phyloP scores from a whole-genome alignment of 2,888 invertebrate species.

The Eilema sororculum region DNA sequence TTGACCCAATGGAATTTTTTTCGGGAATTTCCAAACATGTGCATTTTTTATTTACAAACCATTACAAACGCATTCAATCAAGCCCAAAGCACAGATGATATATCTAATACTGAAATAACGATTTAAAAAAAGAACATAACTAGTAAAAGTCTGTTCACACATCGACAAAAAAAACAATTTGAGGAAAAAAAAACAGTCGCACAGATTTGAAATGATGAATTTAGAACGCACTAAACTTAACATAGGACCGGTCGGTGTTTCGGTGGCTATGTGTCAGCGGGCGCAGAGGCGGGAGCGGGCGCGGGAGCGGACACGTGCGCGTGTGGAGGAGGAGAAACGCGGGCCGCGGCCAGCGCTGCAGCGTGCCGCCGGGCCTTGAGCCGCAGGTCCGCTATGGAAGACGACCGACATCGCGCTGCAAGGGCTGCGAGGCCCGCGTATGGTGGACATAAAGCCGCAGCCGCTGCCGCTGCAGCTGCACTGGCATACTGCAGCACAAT shows the following conservation, averaged over 20 bases:
- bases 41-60: neutral
- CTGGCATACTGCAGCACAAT: constrained; percentile 72
- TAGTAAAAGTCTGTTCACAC: neutral
- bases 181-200: neutral
- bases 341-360: constrained; percentile 92
- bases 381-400: constrained; percentile 97
- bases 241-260: constrained; percentile 16
- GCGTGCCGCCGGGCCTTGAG: constrained; percentile 97
- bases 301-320: constrained; percentile 45
- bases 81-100: neutral
- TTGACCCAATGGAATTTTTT: neutral
- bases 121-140: neutral
- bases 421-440: constrained; percentile 93
- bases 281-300: constrained; percentile 52
- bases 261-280: constrained; percentile 73
- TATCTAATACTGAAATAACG: neutral
- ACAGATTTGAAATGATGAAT: constrained; percentile 12
- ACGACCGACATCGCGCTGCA: constrained; percentile 94
- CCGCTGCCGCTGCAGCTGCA: constrained; percentile 81
- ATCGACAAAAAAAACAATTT: neutral
- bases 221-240: constrained; percentile 5
- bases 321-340: constrained; percentile 66
- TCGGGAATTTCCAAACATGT: neutral
- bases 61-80: neutral
- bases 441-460: constrained; percentile 89